Evolutionary conservation across 2,113 vertebrate genomes (phyloP).

Genomic region (Loxodonta africana): DNA sequence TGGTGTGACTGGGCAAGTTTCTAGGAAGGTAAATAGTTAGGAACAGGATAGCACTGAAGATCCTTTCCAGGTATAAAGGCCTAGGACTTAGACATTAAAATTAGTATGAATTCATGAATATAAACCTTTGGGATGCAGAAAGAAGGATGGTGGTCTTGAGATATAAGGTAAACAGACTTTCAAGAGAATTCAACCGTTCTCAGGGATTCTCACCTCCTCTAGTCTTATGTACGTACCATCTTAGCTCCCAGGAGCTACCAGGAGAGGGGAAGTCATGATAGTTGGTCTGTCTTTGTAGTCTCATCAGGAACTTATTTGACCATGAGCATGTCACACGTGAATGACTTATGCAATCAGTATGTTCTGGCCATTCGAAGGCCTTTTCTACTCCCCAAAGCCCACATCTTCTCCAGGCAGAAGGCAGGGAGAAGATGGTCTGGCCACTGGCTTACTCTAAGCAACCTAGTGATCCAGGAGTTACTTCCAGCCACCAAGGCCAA

Average conservation of each 20-base stretch:
- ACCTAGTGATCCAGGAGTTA: background rate
- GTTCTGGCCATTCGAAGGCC: background rate
- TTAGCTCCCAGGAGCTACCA: background rate
- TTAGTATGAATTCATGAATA: background rate
- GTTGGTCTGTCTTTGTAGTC: background rate
- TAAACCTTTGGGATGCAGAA: background rate
- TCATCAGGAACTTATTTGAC: background rate
- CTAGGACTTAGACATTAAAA: background rate
- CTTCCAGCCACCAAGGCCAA: constrained; percentile 4
- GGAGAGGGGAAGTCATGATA: background rate
- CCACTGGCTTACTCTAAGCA: background rate
- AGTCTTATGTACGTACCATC: accelerated
- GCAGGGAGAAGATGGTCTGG: background rate
- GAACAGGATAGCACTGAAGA: background rate
- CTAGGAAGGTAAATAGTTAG: background rate
- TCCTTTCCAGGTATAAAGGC: background rate
- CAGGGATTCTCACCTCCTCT: background rate
- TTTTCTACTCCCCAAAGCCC: background rate
- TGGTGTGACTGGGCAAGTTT: no score
- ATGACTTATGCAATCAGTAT: background rate
- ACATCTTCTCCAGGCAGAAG: background rate
- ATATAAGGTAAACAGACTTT: background rate
- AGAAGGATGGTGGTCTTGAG: background rate
- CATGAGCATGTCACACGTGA: accelerated
- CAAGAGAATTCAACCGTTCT: background rate